Percentiles rank a stretch among this genome's conserved stretches.
Evolutionary conservation across 2,113 vertebrate species (phyloP).

Genomic region (Poeciliopsis occidentalis): DNA sequence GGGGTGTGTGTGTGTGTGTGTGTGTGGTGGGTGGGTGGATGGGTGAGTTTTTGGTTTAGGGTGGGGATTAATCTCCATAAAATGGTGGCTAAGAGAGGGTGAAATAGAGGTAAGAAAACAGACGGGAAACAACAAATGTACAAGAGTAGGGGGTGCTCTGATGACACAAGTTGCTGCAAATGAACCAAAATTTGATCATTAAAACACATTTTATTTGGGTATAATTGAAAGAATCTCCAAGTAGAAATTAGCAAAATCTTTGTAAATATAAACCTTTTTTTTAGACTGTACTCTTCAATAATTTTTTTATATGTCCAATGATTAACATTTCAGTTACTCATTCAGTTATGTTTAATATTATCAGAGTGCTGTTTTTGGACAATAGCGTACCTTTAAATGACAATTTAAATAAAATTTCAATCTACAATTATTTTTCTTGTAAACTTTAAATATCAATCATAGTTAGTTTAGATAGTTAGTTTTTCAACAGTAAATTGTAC

Average conservation of each 20-base stretch:
- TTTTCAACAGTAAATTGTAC: neutral
- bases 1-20: too few species aligned
- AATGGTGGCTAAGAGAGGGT: conserved; percentile 22
- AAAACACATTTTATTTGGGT: neutral
- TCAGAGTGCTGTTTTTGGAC: neutral
- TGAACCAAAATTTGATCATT: neutral
- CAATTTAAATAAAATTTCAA: too few species aligned
- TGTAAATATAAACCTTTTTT: neutral
- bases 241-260: neutral
- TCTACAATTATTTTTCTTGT: too few species aligned
- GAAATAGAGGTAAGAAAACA: conserved; percentile 21
- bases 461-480: too few species aligned
- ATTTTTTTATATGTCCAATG: too few species aligned
- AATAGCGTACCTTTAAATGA: neutral
- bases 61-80: conserved; percentile 12
- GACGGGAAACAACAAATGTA: conserved; percentile 14
- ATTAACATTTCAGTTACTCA: too few species aligned
- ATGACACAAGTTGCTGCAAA: neutral
- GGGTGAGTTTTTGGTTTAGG: too few species aligned
- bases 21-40: neutral
- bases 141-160: conserved; percentile 2
- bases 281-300: too few species aligned
- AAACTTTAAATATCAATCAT: too few species aligned
- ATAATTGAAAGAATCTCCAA: neutral
- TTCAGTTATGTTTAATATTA: too few species aligned